phyloP scores from a whole-genome alignment of 92 coral and sea anemone genomes.

The Desmophyllum pertusum region DNA sequence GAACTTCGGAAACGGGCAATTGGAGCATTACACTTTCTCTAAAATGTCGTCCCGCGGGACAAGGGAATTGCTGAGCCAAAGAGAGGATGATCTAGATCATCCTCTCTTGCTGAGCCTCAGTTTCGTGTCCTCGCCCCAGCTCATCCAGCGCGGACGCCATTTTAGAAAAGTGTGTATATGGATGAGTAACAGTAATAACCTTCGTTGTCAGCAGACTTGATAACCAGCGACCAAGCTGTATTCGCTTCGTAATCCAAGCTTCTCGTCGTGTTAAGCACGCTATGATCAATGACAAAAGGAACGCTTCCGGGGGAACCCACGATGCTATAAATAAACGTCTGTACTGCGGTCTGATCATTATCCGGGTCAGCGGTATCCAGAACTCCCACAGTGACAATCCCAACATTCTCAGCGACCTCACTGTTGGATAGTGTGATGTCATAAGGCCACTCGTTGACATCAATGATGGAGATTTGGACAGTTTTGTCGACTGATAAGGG shows the following conservation, averaged over 20 bases:
- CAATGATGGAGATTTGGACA: conserved; percentile 49
- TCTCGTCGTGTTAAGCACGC: conserved; percentile 73
- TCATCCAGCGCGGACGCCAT: conserved; percentile 15
- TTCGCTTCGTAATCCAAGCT: conserved; percentile 82
- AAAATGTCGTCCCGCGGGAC: neutral
- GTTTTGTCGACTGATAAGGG: conserved; percentile 64
- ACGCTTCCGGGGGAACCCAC: conserved; percentile 25
- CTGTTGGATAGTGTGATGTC: conserved; percentile 68
- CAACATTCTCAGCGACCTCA: conserved; percentile 80
- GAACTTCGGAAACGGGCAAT: neutral
- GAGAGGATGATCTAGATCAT: no score
- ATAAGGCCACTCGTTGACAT: conserved; percentile 87
- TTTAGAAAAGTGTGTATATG: neutral
- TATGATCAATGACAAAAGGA: conserved; percentile 77
- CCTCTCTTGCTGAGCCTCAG: neutral
- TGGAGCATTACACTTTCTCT: neutral
- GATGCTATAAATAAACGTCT: conserved; percentile 74
- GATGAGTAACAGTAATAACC: conserved; percentile 22
- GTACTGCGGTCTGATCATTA: conserved; percentile 68
- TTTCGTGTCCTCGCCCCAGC: conserved; percentile 15
- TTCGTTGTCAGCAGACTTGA: conserved; percentile 84
- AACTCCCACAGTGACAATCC: conserved; percentile 69
- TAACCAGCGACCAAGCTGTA: conserved; percentile 58
- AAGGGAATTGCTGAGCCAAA: neutral
- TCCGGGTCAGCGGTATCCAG: conserved; percentile 90